Conservation (phyloP, 2,888 invertebrate genomes). For the Poecilobothrus nobilitatus region DNA sequence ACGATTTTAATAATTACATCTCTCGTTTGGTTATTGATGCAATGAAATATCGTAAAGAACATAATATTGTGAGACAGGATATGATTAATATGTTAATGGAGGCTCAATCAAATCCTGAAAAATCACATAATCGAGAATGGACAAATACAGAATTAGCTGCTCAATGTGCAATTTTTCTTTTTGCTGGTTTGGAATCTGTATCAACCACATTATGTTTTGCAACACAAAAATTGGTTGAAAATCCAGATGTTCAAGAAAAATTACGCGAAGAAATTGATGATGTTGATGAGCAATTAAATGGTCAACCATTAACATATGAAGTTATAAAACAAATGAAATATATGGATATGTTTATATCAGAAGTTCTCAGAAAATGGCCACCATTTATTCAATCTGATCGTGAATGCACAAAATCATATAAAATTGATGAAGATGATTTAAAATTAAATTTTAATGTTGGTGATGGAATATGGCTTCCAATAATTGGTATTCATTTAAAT, state of each 20-base stretch:
- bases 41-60: conserved; percentile 43
- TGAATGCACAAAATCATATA: conserved; percentile 48
- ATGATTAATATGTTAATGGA: conserved; percentile 51
- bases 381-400: conserved; percentile 45
- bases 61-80: conserved; percentile 48
- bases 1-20: conserved; percentile 38
- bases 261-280: conserved; percentile 49
- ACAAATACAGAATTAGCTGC: conserved; percentile 50
- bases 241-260: conserved; percentile 51
- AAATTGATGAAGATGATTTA: conserved; percentile 28
- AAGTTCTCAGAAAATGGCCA: conserved; percentile 49
- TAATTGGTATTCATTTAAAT: conserved; percentile 44
- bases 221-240: conserved; percentile 50
- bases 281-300: conserved; percentile 39
- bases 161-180: conserved; percentile 50
- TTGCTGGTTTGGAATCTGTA: conserved; percentile 50
- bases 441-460: conserved; percentile 28
- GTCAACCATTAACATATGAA: conserved; percentile 48
- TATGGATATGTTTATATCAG: conserved; percentile 50
- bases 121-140: conserved; percentile 30
- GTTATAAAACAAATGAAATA: conserved; percentile 52
- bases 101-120: conserved; percentile 28
- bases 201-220: conserved; percentile 45
- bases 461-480: conserved; percentile 33
- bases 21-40: conserved; percentile 39